A percentile compares a stretch with the other conserved stretches of the same genome.
Evolutionary conservation across 1,140 invertebrate genomes (phyloP).

Genomic region (Cardiocondyla obscurior): DNA sequence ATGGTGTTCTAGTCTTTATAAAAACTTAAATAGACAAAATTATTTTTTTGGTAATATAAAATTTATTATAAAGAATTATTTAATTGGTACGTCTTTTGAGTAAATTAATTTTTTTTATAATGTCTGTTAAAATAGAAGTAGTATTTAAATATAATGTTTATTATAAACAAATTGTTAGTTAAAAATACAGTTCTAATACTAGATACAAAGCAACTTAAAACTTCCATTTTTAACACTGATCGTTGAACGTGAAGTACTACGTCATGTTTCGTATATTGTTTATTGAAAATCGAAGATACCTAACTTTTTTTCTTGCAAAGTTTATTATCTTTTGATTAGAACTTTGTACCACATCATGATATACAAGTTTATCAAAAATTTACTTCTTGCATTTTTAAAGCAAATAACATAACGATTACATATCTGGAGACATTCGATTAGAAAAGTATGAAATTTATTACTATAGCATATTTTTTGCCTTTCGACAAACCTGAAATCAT

Average conservation of each 20-base stretch:
- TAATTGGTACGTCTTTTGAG: no score
- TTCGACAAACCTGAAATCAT: slow-evolving; percentile 31
- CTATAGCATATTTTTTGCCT: not conserved
- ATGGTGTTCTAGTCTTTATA: no score
- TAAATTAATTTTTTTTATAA: no score
- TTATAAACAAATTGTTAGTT: not conserved
- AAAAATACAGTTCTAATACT: not conserved
- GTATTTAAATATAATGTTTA: not conserved
- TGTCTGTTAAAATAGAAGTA: no score
- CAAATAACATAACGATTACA: slow-evolving; percentile 26
- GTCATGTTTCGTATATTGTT: not conserved
- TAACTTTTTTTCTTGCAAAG: not conserved
- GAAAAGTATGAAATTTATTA: slow-evolving; percentile 27
- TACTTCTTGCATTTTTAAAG: slow-evolving; percentile 41
- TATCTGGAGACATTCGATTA: not conserved
- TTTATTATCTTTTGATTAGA: not conserved
- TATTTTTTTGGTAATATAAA: not conserved
- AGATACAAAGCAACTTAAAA: not conserved
- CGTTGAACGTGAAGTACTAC: not conserved
- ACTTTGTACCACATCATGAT: not conserved
- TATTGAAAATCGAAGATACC: no score
- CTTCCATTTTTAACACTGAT: not conserved
- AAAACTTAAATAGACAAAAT: no score
- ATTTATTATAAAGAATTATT: not conserved
- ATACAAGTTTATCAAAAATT: not conserved